phyloP scores from a whole-genome alignment of 2,888 invertebrate species.

The Megalurothrips usitatus region DNA sequence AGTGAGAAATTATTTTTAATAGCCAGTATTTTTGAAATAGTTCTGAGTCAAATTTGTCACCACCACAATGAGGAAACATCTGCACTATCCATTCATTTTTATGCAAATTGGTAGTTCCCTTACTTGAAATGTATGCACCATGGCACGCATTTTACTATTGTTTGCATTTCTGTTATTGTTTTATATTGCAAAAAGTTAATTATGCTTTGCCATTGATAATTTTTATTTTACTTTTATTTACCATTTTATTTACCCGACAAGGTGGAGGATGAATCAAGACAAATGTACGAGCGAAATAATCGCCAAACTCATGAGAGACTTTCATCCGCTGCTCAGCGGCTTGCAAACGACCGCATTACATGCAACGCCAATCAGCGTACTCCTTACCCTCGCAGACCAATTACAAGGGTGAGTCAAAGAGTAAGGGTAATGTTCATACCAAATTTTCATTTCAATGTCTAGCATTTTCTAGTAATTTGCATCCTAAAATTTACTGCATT shows the following conservation, averaged over 20 bases:
- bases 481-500: not conserved
- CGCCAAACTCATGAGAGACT: slow-evolving; percentile 16
- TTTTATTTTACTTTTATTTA: not conserved
- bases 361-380: slow-evolving; percentile 23
- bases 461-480: too few species aligned
- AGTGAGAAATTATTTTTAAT: not conserved
- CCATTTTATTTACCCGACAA: not conserved
- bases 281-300: not conserved
- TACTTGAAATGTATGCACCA: not conserved
- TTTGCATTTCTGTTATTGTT: too few species aligned
- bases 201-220: not conserved
- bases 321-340: slow-evolving; percentile 16
- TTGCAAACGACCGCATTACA: slow-evolving; percentile 7
- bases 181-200: too few species aligned
- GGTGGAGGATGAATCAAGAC: slow-evolving; percentile 23
- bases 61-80: not conserved
- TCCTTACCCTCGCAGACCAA: slow-evolving; percentile 33
- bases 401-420: slow-evolving; percentile 25
- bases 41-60: too few species aligned
- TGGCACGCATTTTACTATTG: too few species aligned
- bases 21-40: not conserved
- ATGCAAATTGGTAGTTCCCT: not conserved
- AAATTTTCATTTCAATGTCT: too few species aligned
- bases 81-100: not conserved
- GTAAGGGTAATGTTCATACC: not conserved